A percentile compares a stretch with the other conserved stretches of the same genome.
Evolutionary conservation across 2,113 vertebrate genomes (phyloP).

Genomic region (Piaya cayana): DNA sequence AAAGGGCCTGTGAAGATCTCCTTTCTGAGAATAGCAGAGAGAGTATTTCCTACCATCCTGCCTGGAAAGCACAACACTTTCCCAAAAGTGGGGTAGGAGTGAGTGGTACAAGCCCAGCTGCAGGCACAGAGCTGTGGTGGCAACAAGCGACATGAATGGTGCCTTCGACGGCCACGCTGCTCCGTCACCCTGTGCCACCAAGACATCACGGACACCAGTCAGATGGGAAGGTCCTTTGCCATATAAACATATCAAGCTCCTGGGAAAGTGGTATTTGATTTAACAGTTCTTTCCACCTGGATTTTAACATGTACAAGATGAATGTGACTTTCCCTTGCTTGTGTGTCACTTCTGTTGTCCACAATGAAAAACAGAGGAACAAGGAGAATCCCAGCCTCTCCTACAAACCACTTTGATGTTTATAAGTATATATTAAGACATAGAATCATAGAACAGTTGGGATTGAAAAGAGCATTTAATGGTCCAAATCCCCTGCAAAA

Average conservation of each 20-base stretch:
- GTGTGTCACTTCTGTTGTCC: background rate
- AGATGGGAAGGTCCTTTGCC: background rate
- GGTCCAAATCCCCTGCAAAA: too few species aligned
- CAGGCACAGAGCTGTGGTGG: background rate
- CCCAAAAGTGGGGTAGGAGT: background rate
- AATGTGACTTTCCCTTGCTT: background rate
- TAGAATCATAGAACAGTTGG: too few species aligned
- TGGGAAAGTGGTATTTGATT: background rate
- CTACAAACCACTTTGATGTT: background rate
- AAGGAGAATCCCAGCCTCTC: background rate
- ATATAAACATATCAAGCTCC: background rate
- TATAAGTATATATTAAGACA: background rate
- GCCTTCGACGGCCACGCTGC: background rate
- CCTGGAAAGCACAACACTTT: background rate
- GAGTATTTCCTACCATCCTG: background rate
- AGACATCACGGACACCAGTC: background rate
- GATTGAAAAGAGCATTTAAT: too few species aligned
- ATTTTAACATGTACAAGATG: background rate
- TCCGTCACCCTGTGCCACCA: background rate
- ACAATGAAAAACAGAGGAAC: background rate
- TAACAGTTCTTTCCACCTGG: background rate
- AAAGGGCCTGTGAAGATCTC: background rate
- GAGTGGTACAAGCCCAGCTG: background rate
- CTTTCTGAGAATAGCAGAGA: background rate
- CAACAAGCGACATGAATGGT: rapidly evolving